A percentile compares a stretch with the other conserved stretches of the same genome.
Conservation (phyloP, 1,140 invertebrate species). For the Philotrypesis tridentata region DNA sequence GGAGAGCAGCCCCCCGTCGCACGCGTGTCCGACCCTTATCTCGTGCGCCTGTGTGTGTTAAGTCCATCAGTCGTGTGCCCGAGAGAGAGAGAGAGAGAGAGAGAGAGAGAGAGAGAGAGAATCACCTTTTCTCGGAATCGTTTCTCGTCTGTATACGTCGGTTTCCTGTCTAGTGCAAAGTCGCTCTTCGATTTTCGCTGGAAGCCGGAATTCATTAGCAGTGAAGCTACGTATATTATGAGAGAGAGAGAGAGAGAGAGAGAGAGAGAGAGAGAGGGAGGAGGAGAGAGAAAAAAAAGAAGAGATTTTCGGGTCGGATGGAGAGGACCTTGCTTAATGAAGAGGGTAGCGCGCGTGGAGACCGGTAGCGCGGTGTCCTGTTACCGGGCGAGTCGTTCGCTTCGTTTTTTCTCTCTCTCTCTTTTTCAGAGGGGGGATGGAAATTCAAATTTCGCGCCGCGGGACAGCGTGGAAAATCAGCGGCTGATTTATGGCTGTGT, state of each 20-base stretch:
- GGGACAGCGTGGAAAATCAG: no score
- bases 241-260: not conserved
- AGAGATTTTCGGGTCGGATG: not conserved
- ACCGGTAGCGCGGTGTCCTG: not conserved
- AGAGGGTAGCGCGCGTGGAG: not conserved
- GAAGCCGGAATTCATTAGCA: slow-evolving; percentile 38
- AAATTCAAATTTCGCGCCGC: no score
- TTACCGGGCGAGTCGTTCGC: not conserved
- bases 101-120: no score
- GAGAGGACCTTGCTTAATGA: not conserved
- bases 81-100: no score
- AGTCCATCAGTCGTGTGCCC: slow-evolving; percentile 20
- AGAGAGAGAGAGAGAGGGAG: not conserved
- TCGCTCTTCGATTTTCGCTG: slow-evolving; percentile 9
- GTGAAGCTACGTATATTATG: not conserved
- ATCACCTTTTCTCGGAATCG: slow-evolving; percentile 24
- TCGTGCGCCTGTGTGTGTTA: not conserved
- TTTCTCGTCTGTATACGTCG: not conserved
- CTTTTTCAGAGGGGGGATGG: no score
- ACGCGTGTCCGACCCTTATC: slow-evolving; percentile 11
- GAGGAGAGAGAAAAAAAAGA: not conserved
- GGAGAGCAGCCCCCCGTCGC: not conserved
- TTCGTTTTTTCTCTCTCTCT: not conserved
- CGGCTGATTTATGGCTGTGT: no score
- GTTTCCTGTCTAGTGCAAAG: slow-evolving; percentile 18